A percentile compares a stretch with the other conserved stretches of the same genome.
These are phyloP conservation scores for Lichenostomus cassidix DNA, from an alignment of 2,113 vertebrate species.

Conservation along the genomic window DNA sequence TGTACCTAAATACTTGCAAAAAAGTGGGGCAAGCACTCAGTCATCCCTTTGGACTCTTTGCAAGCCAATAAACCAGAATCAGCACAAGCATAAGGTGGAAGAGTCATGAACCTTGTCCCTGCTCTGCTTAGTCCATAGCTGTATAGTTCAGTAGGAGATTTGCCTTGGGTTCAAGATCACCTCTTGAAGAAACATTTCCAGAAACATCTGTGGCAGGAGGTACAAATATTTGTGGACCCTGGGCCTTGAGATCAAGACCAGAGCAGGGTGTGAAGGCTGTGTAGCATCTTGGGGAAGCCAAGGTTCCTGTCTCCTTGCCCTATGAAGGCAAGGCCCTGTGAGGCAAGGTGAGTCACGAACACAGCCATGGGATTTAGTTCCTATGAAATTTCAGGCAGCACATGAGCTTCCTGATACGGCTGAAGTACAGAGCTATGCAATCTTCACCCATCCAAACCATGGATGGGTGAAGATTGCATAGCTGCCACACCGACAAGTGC, in stretches of 20 bases:
- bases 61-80: not conserved
- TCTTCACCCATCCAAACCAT: not conserved
- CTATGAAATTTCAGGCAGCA: not conserved
- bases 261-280: not conserved
- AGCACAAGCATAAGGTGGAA: not conserved
- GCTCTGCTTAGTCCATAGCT: not conserved
- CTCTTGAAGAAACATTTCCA: not conserved
- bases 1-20: not conserved
- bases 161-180: not conserved
- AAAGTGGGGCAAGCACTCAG: not conserved
- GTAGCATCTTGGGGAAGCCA: not conserved
- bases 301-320: not conserved
- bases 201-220: not conserved
- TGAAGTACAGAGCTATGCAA: fast-evolving
- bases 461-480: too few species aligned
- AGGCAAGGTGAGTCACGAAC: not conserved
- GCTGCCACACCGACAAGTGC: not conserved
- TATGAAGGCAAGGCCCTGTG: not conserved
- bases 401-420: not conserved
- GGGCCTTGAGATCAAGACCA: not conserved
- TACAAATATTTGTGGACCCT: not conserved
- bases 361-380: not conserved
- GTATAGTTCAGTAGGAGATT: not conserved
- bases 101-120: not conserved
- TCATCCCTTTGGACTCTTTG: not conserved